Percentiles rank a stretch among this genome's conserved stretches.
These are phyloP conservation scores for Dasysyrphus albostriatus DNA, from an alignment of 2,888 invertebrate genomes.

Conservation along the genomic window DNA sequence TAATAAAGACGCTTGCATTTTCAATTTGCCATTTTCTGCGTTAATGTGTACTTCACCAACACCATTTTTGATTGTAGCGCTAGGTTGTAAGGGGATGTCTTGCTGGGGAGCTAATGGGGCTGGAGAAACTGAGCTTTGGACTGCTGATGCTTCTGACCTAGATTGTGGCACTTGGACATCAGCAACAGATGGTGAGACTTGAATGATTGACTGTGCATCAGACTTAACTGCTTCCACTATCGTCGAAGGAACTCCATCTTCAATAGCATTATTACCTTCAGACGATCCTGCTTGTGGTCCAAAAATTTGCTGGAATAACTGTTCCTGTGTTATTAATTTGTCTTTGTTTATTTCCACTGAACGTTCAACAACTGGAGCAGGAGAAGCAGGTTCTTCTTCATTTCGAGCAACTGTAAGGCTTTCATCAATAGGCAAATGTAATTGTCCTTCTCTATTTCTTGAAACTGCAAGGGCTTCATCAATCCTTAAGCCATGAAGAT, in stretches of 20 bases:
- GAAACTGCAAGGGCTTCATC: neutral
- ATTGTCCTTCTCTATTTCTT: neutral
- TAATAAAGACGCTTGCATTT: slow-evolving; percentile 25
- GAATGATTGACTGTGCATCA: neutral
- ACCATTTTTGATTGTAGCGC: too few relatives aligned
- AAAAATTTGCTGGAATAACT: neutral
- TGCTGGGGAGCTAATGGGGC: neutral
- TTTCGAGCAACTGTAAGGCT: neutral
- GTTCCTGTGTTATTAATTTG: neutral
- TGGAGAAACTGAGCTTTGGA: neutral
- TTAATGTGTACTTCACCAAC: neutral
- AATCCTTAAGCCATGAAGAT: slow-evolving; percentile 14
- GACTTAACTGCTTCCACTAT: neutral
- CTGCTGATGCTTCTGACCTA: too few relatives aligned
- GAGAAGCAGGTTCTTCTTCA: neutral
- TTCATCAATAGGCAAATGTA: neutral
- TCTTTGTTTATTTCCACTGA: neutral
- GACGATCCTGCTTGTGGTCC: neutral
- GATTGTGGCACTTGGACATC: neutral
- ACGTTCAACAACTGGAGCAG: neutral
- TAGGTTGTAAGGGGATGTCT: neutral
- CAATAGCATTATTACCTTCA: neutral
- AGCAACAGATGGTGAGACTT: neutral
- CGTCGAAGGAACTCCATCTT: neutral
- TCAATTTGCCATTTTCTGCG: neutral